Conservation (phyloP, 2,797 vertebrate species). For the Somateria mollissima region DNA sequence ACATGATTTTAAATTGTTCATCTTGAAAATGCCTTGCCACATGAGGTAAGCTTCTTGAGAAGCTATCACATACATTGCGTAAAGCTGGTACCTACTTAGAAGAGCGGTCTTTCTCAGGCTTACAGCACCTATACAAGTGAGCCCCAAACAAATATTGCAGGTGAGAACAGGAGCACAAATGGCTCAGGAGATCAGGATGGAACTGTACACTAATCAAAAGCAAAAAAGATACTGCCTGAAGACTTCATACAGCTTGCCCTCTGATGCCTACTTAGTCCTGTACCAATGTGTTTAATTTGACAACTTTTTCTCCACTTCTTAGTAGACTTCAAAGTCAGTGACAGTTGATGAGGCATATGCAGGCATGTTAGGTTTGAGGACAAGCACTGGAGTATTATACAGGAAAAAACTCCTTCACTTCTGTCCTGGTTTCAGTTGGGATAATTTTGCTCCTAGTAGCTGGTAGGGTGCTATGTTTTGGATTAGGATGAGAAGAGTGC, state of each 20-base stretch:
- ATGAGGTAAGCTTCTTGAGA: not conserved
- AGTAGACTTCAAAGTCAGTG: not conserved
- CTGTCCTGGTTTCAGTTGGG: too few species aligned
- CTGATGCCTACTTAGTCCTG: not conserved
- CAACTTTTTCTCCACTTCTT: not conserved
- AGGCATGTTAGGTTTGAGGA: not conserved
- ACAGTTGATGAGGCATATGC: not conserved
- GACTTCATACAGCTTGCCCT: not conserved
- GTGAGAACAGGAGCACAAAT: not conserved
- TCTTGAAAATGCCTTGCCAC: not conserved
- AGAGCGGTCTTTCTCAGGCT: not conserved
- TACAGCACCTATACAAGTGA: not conserved
- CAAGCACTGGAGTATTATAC: not conserved
- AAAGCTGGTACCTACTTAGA: not conserved
- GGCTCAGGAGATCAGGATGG: not conserved
- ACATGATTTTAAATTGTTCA: not conserved
- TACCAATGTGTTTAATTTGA: not conserved
- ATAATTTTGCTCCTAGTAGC: too few species aligned
- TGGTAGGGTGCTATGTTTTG: too few species aligned
- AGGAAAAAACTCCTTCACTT: not conserved
- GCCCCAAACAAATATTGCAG: fast-evolving
- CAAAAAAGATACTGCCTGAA: not conserved
- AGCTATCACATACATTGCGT: not conserved
- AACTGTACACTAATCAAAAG: not conserved
- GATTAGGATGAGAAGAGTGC: too few species aligned